Percentiles rank a stretch among this genome's conserved stretches.
These are phyloP conservation scores for Neosilurus hyrtlii DNA, from an alignment of 2,797 vertebrate species.

Conservation along the genomic window DNA sequence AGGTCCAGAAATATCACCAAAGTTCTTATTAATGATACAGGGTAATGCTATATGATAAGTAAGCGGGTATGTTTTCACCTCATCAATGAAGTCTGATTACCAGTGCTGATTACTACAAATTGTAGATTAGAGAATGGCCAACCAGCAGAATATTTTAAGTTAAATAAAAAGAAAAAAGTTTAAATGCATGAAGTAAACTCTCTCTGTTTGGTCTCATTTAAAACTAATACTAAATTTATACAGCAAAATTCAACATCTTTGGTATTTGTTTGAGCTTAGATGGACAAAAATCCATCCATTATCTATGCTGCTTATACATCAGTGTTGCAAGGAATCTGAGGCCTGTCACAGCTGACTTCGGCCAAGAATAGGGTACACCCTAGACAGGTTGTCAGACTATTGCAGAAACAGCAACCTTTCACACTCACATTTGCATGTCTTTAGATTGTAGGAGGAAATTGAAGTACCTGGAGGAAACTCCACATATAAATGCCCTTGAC, in stretches of 20 bases:
- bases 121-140: conserved; percentile 33
- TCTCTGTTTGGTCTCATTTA: neutral
- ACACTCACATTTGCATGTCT: too few relatives aligned
- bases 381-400: too few relatives aligned
- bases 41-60: conserved; percentile 53
- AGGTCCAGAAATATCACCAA: conserved; percentile 52
- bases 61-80: conserved; percentile 48
- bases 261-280: neutral
- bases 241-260: neutral
- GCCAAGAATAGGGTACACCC: too few relatives aligned
- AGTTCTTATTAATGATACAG: conserved; percentile 54
- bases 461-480: too few relatives aligned
- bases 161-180: conserved; percentile 1
- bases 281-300: neutral
- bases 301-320: too few relatives aligned
- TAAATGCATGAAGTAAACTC: neutral
- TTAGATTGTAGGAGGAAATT: too few relatives aligned
- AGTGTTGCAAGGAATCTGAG: too few relatives aligned
- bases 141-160: neutral
- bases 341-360: too few relatives aligned
- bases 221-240: neutral
- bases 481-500: too few relatives aligned
- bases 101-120: conserved; percentile 35
- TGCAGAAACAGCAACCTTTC: too few relatives aligned
- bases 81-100: conserved; percentile 32